Evolutionary conservation across 2,113 vertebrate genomes (phyloP).

Genomic region (Nycticebus coucang): DNA sequence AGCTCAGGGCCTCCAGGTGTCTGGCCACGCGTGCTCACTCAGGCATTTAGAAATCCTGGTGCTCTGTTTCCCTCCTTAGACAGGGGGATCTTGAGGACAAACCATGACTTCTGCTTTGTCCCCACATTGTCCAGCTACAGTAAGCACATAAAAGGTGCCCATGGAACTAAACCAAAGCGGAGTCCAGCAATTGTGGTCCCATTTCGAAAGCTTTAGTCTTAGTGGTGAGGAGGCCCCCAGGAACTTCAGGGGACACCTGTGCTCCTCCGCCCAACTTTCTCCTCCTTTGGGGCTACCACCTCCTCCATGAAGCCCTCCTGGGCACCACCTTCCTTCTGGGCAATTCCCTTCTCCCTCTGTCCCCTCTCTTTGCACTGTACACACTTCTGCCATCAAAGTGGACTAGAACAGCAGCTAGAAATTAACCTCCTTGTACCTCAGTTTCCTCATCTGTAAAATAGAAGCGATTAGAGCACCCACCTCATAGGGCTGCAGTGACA

Average conservation of each 20-base stretch:
- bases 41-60: too few relatives aligned
- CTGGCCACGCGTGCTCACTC: fast-evolving
- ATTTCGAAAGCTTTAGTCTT: neutral
- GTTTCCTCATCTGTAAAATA: neutral
- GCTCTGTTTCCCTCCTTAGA: neutral
- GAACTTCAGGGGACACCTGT: neutral
- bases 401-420: neutral
- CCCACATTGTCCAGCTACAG: neutral
- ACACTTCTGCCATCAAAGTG: neutral
- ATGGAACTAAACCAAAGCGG: neutral
- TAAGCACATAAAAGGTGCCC: neutral
- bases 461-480: too few relatives aligned
- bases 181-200: neutral
- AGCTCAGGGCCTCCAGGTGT: neutral
- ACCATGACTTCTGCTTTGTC: neutral
- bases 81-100: neutral
- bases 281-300: neutral
- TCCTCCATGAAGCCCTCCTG: neutral
- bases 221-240: fast-evolving
- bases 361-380: neutral
- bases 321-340: neutral
- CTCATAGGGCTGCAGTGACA: fast-evolving
- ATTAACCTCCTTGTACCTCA: neutral
- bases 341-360: neutral
- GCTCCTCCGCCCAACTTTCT: neutral